Evolutionary conservation across 2,797 vertebrate species (phyloP).

Genomic region (Neosilurus hyrtlii): DNA sequence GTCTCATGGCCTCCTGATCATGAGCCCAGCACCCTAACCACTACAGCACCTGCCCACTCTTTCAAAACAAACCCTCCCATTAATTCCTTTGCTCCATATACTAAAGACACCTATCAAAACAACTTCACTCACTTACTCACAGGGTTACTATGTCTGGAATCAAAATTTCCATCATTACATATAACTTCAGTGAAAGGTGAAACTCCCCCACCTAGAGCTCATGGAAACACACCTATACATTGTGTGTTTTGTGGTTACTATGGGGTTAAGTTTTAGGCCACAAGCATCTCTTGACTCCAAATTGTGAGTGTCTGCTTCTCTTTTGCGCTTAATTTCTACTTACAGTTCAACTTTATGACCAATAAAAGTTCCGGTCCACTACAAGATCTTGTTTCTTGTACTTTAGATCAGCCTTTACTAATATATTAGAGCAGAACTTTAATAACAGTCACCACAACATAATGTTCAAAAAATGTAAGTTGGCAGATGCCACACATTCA

Average conservation of each 20-base stretch:
- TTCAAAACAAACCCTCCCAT: slow-evolving; percentile 1
- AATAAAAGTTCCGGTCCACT: not conserved
- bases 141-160: slow-evolving; percentile 6
- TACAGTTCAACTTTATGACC: slow-evolving; percentile 4
- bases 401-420: not conserved
- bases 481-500: not conserved
- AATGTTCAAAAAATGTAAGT: not conserved
- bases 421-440: not conserved
- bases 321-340: slow-evolving; percentile 36
- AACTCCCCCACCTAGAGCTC: slow-evolving; percentile 7
- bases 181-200: slow-evolving; percentile 25
- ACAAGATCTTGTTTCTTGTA: not conserved
- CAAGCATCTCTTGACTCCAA: slow-evolving; percentile 27
- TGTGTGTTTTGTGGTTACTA: slow-evolving; percentile 35
- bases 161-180: slow-evolving; percentile 25
- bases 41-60: too few relatives aligned
- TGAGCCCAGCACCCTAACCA: too few relatives aligned
- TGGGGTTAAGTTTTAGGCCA: not conserved
- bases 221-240: slow-evolving; percentile 12
- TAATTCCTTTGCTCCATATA: not conserved
- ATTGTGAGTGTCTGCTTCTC: slow-evolving; percentile 10
- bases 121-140: slow-evolving; percentile 13
- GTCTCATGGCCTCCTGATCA: too few relatives aligned
- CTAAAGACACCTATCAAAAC: slow-evolving; percentile 4
- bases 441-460: not conserved